phyloP scores from a whole-genome alignment of 1,140 invertebrate species.

The Harpegnathos saltator region DNA sequence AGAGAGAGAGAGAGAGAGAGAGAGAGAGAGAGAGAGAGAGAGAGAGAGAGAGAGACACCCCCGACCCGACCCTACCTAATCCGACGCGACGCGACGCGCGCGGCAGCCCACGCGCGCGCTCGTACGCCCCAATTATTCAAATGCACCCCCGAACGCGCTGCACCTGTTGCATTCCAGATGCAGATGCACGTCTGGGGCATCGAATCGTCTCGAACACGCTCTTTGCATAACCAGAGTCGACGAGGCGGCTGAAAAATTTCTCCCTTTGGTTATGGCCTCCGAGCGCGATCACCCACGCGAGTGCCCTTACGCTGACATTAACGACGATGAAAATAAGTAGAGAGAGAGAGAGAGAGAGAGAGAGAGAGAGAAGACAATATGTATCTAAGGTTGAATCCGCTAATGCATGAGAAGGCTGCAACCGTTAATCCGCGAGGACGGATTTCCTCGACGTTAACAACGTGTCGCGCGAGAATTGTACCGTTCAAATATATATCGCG shows the following conservation, averaged over 20 bases:
- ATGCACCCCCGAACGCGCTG: slow-evolving; percentile 74
- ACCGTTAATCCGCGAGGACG: neutral
- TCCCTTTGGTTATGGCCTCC: slow-evolving; percentile 21
- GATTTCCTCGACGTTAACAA: neutral
- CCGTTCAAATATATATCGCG: neutral
- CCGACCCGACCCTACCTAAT: neutral
- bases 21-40: too few relatives aligned
- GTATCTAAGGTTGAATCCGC: neutral
- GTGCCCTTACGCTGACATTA: neutral
- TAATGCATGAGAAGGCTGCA: neutral
- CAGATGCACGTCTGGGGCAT: slow-evolving; percentile 38
- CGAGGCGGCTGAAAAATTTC: slow-evolving; percentile 4
- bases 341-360: neutral
- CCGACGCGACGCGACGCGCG: slow-evolving; percentile 59
- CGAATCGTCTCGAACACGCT: slow-evolving; percentile 59
- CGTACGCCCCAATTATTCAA: slow-evolving; percentile 83
- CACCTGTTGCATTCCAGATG: slow-evolving; percentile 82
- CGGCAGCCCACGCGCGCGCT: slow-evolving; percentile 63
- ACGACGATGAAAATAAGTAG: too few relatives aligned
- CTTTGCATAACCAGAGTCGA: slow-evolving; percentile 57
- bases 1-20: too few relatives aligned
- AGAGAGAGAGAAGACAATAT: too few relatives aligned
- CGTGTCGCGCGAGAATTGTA: neutral
- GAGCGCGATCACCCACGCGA: neutral
- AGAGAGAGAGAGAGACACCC: too few relatives aligned